Evolutionary conservation across 2,888 invertebrate genomes (phyloP).

Genomic region (Apamea monoglypha): DNA sequence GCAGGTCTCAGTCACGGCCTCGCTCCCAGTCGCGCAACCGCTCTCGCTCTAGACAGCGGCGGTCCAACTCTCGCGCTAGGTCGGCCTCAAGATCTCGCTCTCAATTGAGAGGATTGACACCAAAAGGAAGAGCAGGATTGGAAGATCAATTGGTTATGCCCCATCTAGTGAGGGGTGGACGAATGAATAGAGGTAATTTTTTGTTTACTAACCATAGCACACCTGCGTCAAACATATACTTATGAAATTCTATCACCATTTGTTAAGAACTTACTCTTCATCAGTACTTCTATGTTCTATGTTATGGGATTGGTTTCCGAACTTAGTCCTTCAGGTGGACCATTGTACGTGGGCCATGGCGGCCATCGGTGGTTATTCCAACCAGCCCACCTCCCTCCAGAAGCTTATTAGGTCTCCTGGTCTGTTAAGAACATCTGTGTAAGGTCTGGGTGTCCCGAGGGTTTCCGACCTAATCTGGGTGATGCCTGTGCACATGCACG

Average conservation of each 20-base stretch:
- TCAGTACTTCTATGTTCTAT: too few relatives aligned
- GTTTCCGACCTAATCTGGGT: too few relatives aligned
- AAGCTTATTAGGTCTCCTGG: too few relatives aligned
- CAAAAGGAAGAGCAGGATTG: conserved; percentile 84
- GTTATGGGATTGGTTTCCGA: too few relatives aligned
- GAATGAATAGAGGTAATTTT: conserved; percentile 73
- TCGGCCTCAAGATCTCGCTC: conserved; percentile 83
- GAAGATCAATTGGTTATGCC: conserved; percentile 80
- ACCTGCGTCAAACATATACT: not conserved
- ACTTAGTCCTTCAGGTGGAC: too few relatives aligned
- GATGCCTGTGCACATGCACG: too few relatives aligned
- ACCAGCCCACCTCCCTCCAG: too few relatives aligned
- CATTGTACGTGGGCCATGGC: too few relatives aligned
- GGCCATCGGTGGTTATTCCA: too few relatives aligned
- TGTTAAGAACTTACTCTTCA: not conserved
- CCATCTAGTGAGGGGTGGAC: conserved; percentile 74
- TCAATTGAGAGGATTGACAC: conserved; percentile 80
- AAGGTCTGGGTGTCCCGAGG: too few relatives aligned
- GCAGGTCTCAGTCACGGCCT: conserved; percentile 73
- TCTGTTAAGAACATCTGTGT: too few relatives aligned
- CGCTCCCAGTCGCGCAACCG: conserved; percentile 76
- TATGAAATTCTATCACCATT: not conserved
- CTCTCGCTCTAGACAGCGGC: conserved; percentile 74
- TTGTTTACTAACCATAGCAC: not conserved
- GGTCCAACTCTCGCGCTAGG: conserved; percentile 77